Percentiles rank a stretch among this genome's conserved stretches.
phyloP scores from a whole-genome alignment of 2,797 vertebrate genomes.

The Gambusia yucatana region DNA sequence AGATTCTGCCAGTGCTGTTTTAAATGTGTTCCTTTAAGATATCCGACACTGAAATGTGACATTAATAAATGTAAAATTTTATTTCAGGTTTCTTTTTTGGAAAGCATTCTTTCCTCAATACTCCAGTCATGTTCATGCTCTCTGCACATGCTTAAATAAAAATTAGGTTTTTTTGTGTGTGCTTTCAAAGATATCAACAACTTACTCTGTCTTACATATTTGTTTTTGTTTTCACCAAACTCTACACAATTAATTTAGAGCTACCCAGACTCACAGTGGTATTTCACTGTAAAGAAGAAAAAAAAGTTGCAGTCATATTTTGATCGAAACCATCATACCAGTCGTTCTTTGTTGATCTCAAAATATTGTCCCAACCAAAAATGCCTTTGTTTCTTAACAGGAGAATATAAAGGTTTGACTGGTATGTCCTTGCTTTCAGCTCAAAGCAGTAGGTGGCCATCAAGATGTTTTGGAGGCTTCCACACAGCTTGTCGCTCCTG shows the following conservation, averaged over 20 bases:
- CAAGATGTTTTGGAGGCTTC: slow-evolving; percentile 67
- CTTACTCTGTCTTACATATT: not conserved
- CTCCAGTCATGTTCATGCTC: not conserved
- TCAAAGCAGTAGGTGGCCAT: slow-evolving; percentile 29
- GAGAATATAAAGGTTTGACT: not conserved
- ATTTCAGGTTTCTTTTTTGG: not conserved
- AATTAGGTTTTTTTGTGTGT: not conserved
- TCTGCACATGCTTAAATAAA: not conserved
- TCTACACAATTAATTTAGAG: not conserved
- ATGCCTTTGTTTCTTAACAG: not conserved
- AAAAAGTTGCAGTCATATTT: not conserved
- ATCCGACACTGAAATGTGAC: not conserved
- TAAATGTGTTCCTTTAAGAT: not conserved
- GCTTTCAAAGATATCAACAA: not conserved
- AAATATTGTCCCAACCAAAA: not conserved
- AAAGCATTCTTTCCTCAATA: not conserved
- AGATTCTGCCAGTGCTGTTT: not conserved
- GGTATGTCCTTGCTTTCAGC: slow-evolving; percentile 19
- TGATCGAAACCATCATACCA: not conserved
- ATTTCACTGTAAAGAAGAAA: not conserved
- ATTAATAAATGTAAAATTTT: not conserved
- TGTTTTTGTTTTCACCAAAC: not conserved
- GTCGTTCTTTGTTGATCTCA: not conserved
- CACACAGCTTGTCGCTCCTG: slow-evolving; percentile 53
- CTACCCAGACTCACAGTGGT: not conserved